Conservation (phyloP, 2,797 vertebrate species). For the Epinephelus malabaricus region DNA sequence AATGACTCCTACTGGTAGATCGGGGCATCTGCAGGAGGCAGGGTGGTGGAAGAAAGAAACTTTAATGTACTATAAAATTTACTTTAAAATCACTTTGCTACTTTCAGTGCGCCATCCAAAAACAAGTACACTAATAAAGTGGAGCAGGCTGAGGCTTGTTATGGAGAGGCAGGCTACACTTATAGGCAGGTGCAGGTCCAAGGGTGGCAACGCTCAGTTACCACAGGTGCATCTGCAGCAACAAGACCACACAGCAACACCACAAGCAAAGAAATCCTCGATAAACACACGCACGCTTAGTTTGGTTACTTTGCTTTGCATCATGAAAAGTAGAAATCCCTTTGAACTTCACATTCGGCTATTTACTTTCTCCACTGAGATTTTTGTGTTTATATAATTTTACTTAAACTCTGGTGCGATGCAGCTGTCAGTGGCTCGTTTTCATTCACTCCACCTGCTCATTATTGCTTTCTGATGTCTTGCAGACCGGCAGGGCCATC, state of each 20-base stretch:
- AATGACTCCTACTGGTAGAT: not conserved
- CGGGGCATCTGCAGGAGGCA: not conserved
- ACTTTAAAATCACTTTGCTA: not conserved
- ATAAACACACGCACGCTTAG: not conserved
- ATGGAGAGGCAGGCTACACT: slow-evolving; percentile 11
- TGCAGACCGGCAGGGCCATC: slow-evolving; percentile 88
- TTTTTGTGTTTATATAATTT: slow-evolving; percentile 10
- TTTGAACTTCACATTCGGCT: not conserved
- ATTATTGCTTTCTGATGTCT: slow-evolving; percentile 13
- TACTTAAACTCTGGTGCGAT: slow-evolving; percentile 7
- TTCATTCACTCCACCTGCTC: not conserved
- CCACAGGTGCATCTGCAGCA: slow-evolving; percentile 29
- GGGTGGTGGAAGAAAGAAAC: not conserved
- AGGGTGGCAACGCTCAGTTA: not conserved
- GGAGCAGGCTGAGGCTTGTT: slow-evolving; percentile 1
- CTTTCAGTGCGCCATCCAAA: not conserved
- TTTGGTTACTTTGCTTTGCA: slow-evolving; percentile 5
- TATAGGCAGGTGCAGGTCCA: not conserved
- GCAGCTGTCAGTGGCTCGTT: not conserved
- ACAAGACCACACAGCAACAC: slow-evolving; percentile 15
- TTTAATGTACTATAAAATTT: not conserved
- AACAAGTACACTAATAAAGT: slow-evolving; percentile 30
- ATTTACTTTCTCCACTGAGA: too few species aligned
- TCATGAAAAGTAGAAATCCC: not conserved
- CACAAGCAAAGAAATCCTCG: slow-evolving; percentile 17